phyloP scores from a whole-genome alignment of 2,797 vertebrate genomes.

The Cossypha heuglini region DNA sequence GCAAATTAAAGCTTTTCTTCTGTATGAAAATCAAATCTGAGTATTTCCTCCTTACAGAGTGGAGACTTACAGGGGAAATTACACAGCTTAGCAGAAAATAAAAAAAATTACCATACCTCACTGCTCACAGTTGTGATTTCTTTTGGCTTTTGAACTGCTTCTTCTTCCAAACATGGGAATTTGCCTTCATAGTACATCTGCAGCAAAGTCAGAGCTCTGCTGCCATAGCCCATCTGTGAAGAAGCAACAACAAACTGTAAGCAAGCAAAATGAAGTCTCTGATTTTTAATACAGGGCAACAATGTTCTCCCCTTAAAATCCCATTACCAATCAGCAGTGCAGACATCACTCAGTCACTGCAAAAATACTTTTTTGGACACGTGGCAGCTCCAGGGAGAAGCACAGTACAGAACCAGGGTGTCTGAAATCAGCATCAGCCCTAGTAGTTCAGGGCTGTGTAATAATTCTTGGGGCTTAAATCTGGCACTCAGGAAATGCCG shows the following conservation, averaged over 20 bases:
- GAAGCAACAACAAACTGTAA: not conserved
- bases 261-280: not conserved
- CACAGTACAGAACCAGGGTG: not conserved
- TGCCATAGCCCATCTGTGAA: conserved; percentile 95
- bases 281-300: not conserved
- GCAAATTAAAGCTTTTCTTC: not conserved
- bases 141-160: conserved; percentile 61
- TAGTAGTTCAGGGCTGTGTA: not conserved
- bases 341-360: not conserved
- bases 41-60: not conserved
- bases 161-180: conserved; percentile 90
- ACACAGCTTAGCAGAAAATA: not conserved
- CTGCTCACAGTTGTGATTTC: conserved; percentile 88
- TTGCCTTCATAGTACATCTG: conserved; percentile 96
- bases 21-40: not conserved
- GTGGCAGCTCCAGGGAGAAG: rapidly evolving
- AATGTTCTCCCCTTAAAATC: not conserved
- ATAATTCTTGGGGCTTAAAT: not conserved
- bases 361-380: not conserved
- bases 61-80: not conserved
- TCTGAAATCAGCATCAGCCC: not conserved
- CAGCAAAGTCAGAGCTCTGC: conserved; percentile 87
- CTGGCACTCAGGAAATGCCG: not conserved
- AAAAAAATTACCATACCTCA: conserved; percentile 77
- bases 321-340: not conserved